Evolutionary conservation across 2,113 vertebrate genomes (phyloP), one percentile per base, ranked within the genome.

Genomic region (Girardinichthys multiradiatus): DNA sequence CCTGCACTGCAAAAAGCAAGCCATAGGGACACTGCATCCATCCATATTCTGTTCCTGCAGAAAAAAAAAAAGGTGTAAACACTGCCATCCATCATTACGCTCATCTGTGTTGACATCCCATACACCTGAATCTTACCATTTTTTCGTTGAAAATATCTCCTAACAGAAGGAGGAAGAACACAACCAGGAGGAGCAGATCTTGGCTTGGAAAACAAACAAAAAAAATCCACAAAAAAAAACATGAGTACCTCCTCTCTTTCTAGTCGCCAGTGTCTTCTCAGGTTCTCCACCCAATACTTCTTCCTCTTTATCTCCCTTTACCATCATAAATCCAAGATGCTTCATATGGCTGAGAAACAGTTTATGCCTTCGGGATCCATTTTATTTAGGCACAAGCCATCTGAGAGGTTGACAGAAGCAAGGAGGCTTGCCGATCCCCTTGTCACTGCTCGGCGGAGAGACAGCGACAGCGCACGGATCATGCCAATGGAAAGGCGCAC

Each of bases 401-500:
- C 9, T 61, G 15, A 67, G 70, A 54, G 45, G 27, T 79, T 68
- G 0, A 28, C 30, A 21, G 2, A 82, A 70, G 73, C 65, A 0
- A 51, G 28, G 11, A 51, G 42, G 29, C 3, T 1, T 68, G 57
- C 71, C 51, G 62, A 48, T 72, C 65, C 54, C 69, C 29, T 27
- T 31, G 78, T 85, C 84, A 70, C 63, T 42, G 74, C 76, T 74
- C 14, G 42, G 69, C 81, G 42, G 2, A 57, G 74, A 61, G 80
- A 86, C n/a, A n/a, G 83, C 30, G 54, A 68, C 76, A 54, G 78
- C 29, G 48, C 66, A n/a, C 62, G 71, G 82, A 87, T 85, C 57
- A 70, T 51, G 72, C 83, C 90, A 87, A 85, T 90, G 86, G 86
- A 90, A 84, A 87, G 72, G 81, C 87, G 88, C 86, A 92, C 87